phyloP scores from a whole-genome alignment of 2,888 invertebrate species.

The Masnerella sp. region DNA sequence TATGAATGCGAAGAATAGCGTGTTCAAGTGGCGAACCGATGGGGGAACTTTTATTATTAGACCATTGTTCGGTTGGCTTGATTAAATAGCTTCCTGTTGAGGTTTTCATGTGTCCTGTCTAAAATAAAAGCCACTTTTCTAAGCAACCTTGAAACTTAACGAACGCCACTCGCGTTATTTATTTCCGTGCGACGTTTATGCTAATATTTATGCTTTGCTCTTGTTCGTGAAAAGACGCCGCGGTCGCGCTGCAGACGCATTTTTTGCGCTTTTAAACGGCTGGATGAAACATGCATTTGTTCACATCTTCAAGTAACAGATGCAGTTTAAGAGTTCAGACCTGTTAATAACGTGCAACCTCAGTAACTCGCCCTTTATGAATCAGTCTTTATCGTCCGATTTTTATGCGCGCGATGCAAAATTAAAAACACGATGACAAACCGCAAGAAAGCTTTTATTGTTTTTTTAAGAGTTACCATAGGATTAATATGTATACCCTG shows the following conservation, averaged over 20 bases:
- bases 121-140: slow-evolving; percentile 66
- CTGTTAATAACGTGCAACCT: slow-evolving; percentile 41
- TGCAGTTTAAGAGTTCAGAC: slow-evolving; percentile 39
- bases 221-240: too few relatives aligned
- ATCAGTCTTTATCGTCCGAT: slow-evolving; percentile 39
- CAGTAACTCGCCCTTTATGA: slow-evolving; percentile 31
- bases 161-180: too few relatives aligned
- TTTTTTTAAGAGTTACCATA: slow-evolving; percentile 18
- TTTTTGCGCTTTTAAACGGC: neutral
- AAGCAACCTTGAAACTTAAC: neutral
- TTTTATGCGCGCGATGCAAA: slow-evolving; percentile 25
- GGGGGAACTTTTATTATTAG: slow-evolving; percentile 72
- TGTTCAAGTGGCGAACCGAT: slow-evolving; percentile 70
- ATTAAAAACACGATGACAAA: slow-evolving; percentile 26
- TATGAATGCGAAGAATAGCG: slow-evolving; percentile 69
- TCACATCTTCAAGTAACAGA: slow-evolving; percentile 30
- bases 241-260: too few relatives aligned
- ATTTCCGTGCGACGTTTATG: too few relatives aligned
- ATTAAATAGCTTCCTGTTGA: slow-evolving; percentile 83
- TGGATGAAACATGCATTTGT: slow-evolving; percentile 21
- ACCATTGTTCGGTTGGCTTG: slow-evolving; percentile 80
- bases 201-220: neutral
- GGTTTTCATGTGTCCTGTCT: slow-evolving; percentile 86
- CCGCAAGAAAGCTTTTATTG: slow-evolving; percentile 21
- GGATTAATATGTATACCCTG: slow-evolving; percentile 18